A percentile compares a stretch with the other conserved stretches of the same genome.
phyloP scores from a whole-genome alignment of 2,797 vertebrate genomes.

The Falco naumanni region DNA sequence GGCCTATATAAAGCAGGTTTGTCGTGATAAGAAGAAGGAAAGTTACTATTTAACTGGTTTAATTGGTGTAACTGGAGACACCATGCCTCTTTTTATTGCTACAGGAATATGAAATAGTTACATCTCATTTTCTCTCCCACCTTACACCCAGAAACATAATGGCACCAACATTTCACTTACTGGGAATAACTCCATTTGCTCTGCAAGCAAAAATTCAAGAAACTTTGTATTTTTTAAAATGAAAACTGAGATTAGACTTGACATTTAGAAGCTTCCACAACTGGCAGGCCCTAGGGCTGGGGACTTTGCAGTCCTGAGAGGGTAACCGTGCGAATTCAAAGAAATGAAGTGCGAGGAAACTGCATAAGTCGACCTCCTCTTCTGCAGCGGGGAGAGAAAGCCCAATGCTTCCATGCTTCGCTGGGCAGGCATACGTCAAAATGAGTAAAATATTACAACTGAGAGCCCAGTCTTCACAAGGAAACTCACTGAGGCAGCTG shows the following conservation, averaged over 20 bases:
- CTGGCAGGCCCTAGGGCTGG: neutral
- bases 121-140: neutral
- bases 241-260: slow-evolving; percentile 16
- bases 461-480: neutral
- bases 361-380: neutral
- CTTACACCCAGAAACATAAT: neutral
- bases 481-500: neutral
- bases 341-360: slow-evolving; percentile 40
- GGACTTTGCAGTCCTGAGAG: neutral
- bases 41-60: neutral
- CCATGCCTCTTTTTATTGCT: neutral
- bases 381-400: neutral
- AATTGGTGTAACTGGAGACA: neutral
- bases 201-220: neutral
- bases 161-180: neutral
- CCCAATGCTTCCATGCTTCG: neutral
- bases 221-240: neutral
- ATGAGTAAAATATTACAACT: neutral
- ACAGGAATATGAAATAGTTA: neutral
- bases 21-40: neutral
- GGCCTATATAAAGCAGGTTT: neutral
- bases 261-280: slow-evolving; percentile 35
- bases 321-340: slow-evolving; percentile 15
- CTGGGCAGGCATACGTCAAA: neutral
- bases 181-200: neutral